Evolutionary conservation across 2,113 vertebrate species (phyloP), one percentile per base, ranked within the genome.

Genomic region (Gadus macrocephalus): DNA sequence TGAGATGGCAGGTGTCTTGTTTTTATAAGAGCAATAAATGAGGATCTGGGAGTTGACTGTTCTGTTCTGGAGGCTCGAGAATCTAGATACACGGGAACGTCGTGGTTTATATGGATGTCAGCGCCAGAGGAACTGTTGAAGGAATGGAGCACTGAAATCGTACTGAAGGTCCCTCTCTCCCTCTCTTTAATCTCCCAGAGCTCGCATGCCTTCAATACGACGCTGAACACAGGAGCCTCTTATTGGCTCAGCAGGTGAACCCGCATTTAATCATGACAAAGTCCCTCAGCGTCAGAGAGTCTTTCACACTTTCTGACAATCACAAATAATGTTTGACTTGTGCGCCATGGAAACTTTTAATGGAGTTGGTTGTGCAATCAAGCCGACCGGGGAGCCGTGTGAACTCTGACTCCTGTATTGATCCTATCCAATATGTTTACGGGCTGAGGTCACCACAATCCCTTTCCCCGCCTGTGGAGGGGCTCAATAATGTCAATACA

Each of bases 401-500:
- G 86, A 92, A 88, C 89, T 92, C 86, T 91, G 86, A 87, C 83
- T 92, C 91, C 83, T 16, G 61, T 88, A 91, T 86, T 78, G 88
- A 94, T 90, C 84, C 15, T 4, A 64, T 69, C 65, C 81, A 68
- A 83, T 80, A 62, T 61, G 67, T 86, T 83, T 91, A 82, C 81
- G 71, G 83, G 87, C 79, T 85, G 81, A 90, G 89, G 89, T 90
- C 86, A 92, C 81, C 79, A 83, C 73, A 90, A 87, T 85, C 74
- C 72, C 81, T 83, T 87, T 77, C 73, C 42, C 62, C 76, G 78
- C 76, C 71, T 82, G 69, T 65, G 65, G 81, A 49, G 11, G 67
- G 71, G 89, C 86, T 90, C 89, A 91, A 89, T 91, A 91, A 88
- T 88, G 87, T 92, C 89, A 89, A 91, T 91, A 90, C 81, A 83